Evolutionary conservation across 2,113 vertebrate species (phyloP), one percentile per base, ranked within the genome.

Genomic region (Fregata magnificens): DNA sequence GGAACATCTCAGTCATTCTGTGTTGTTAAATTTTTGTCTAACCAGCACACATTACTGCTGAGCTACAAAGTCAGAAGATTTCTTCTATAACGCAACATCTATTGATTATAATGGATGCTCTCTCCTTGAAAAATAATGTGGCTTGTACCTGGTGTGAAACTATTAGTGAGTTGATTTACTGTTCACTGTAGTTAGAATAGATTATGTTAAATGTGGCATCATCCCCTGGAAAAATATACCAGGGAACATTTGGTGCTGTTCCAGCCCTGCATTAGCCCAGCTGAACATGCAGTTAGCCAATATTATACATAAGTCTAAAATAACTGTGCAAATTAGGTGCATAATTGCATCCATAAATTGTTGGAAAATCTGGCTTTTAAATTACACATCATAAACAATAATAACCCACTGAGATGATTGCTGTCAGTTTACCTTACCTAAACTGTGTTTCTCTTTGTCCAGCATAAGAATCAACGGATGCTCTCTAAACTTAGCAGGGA

Each of bases 361-460:
- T 80, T 93, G 69, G 88, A 94, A 97, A 97, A 91, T 93, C 90
- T 96, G 93, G 66, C 86, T 97, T 92, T 94, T 94, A 96, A 95
- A 94, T 91, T 94, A 72, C 59, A 40, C 34, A 8, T 93, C 82
- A 97, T 91, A 95, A 94, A 97, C 74, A 93, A 84, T 79, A 96
- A 96, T 86, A 89, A 95, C n/a, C 21, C 65, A 42, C 40, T 63
- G 66, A 91, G 73, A 94, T 79, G 80, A 87, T 44, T 88, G 55
- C 25, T 91, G 81, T 69, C 79, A 94, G 88, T 59, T 97, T 82
- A 79, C 84, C 67, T 91, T 86, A 78, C 36, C 53, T 73, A 59
- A 88, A 93, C 21, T 91, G 55, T 3, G 1, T 73, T 96, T 82
- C 32, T 72, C 56, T 79, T 65, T 49, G 77, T 76, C 93, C 84